A percentile compares a stretch with the other conserved stretches of the same genome.
These are phyloP conservation scores for Gallinago paraguaiae DNA, from an alignment of 2,113 vertebrate species.

Conservation along the genomic window DNA sequence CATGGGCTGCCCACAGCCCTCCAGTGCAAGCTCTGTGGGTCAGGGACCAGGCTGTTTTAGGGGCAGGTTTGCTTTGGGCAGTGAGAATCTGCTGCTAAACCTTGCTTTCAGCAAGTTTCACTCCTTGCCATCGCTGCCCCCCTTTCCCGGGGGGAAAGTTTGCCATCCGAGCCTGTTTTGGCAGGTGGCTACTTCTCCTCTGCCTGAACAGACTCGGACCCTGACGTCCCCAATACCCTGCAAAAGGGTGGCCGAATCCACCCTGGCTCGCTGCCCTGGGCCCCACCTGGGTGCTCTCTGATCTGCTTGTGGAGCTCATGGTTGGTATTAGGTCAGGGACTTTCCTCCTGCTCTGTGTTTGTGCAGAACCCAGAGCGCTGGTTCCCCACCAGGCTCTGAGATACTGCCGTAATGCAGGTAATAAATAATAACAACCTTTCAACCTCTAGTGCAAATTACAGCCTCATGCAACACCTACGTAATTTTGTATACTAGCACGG, in stretches of 20 bases:
- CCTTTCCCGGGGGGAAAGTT: not conserved
- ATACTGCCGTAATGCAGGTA: constrained; percentile 32
- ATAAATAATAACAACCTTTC: constrained; percentile 68
- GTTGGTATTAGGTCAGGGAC: constrained; percentile 62
- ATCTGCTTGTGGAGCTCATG: constrained; percentile 55
- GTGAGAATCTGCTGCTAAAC: not conserved
- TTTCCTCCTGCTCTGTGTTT: constrained; percentile 57
- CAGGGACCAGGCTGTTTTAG: not conserved
- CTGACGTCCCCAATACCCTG: accelerated
- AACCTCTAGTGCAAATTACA: constrained; percentile 63
- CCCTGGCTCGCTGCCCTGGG: not conserved
- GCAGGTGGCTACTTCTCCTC: not conserved
- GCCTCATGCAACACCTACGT: constrained; percentile 57
- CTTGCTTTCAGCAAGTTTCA: not conserved
- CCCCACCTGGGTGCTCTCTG: constrained; percentile 65
- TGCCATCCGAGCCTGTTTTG: not conserved
- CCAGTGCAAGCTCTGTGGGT: not conserved
- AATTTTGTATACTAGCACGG: constrained; percentile 54
- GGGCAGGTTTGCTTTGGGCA: not conserved
- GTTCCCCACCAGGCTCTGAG: constrained; percentile 45
- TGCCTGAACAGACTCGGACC: not conserved
- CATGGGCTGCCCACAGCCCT: not conserved
- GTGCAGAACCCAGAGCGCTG: not conserved
- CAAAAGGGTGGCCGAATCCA: not conserved
- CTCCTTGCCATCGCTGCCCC: not conserved